phyloP scores from a whole-genome alignment of 2,113 vertebrate genomes.

The Tachysurus fulvidraco region DNA sequence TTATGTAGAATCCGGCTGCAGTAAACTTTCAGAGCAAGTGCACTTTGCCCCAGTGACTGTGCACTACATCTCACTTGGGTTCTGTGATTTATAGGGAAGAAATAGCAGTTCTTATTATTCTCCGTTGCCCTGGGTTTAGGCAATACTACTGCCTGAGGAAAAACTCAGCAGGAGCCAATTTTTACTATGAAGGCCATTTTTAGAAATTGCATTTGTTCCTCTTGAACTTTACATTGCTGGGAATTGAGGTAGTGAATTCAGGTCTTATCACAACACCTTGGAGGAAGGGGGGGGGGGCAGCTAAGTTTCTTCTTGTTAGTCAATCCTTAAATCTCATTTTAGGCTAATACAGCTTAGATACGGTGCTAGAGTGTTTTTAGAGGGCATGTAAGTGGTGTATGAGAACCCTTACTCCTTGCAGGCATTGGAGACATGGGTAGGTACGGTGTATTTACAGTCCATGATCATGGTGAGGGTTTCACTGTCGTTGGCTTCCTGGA shows the following conservation, averaged over 20 bases:
- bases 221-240: neutral
- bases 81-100: neutral
- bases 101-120: neutral
- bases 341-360: neutral
- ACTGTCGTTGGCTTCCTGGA: slow-evolving; percentile 98
- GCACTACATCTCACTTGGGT: neutral
- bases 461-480: slow-evolving; percentile 99
- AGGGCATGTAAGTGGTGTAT: neutral
- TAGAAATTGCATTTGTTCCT: neutral
- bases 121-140: neutral
- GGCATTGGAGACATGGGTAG: slow-evolving; percentile 85
- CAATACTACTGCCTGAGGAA: neutral
- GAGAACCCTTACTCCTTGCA: slow-evolving; percentile 89
- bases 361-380: neutral
- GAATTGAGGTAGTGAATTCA: neutral
- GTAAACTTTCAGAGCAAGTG: neutral
- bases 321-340: neutral
- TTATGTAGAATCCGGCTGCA: neutral
- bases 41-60: neutral
- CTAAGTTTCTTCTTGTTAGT: neutral
- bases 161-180: neutral
- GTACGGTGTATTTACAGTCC: slow-evolving; percentile 98
- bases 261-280: neutral
- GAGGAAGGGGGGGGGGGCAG: too few species aligned
- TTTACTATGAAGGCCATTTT: slow-evolving; percentile 4